A percentile compares a stretch with the other conserved stretches of the same genome.
These are phyloP conservation scores for Telmatherina bonti DNA, from an alignment of 2,797 vertebrate species.

Conservation along the genomic window DNA sequence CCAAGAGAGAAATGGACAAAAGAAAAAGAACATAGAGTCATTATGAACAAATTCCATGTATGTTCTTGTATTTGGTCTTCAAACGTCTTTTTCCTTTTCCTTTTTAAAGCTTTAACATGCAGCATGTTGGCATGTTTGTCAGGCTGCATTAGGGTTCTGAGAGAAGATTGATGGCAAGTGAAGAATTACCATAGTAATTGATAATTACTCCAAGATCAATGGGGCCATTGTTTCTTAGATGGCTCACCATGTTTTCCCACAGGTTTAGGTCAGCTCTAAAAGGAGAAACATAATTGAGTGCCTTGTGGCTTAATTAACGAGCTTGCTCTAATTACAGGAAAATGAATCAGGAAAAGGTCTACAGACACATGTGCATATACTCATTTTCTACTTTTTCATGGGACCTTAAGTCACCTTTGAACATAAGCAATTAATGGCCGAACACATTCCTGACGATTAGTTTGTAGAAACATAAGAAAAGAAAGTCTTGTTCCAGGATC, in stretches of 20 bases:
- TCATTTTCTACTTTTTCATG: conserved; percentile 22
- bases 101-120: conserved; percentile 43
- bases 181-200: conserved; percentile 81
- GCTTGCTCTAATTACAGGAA: conserved; percentile 73
- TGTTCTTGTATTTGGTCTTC: conserved; percentile 4
- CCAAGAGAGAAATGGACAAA: no score
- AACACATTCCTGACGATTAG: neutral
- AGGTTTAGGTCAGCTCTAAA: conserved; percentile 81
- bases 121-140: conserved; percentile 50
- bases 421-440: neutral
- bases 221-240: conserved; percentile 76
- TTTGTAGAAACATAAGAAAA: neutral
- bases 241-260: conserved; percentile 79
- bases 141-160: conserved; percentile 46
- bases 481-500: neutral
- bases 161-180: conserved; percentile 68
- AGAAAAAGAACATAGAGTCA: no score
- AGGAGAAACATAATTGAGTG: conserved; percentile 79
- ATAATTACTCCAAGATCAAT: conserved; percentile 82
- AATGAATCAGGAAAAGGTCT: conserved; percentile 52
- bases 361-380: conserved; percentile 8
- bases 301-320: conserved; percentile 82
- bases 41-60: no score
- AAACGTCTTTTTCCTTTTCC: conserved; percentile 3
- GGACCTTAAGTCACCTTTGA: conserved; percentile 29